Base-by-base conservation (phyloP, 2,888 invertebrate genomes). In the Mesopsocus fuscifrons region DNA sequence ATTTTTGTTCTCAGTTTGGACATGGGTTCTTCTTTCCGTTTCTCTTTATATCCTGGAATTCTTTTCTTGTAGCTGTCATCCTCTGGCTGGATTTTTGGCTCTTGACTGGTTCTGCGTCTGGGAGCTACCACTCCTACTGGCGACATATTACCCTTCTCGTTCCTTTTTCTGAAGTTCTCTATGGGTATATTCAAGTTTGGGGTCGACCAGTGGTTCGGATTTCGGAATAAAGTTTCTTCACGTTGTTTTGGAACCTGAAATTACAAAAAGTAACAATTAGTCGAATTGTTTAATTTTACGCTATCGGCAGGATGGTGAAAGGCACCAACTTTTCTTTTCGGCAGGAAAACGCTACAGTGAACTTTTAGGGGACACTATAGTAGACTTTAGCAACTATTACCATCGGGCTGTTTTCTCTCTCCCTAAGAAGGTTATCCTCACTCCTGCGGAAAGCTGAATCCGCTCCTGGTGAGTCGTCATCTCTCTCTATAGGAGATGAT, bases 101-200 rank as follows among this genome's bases (percentile, higher is more conserved):
- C 33, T 33, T 33, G 31, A 26, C 31, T 16, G 22, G 15, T 38
- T 45, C 44, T 13, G 16, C 43, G 13, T 52, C 51, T 26, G 45
- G 46, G 41, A 3, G 33, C 33, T 52, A 54, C 41, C 52, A 48
- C 5, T 47, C 46, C 41, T 50, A 54, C 15, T 50, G 46, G 32
- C 48, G 48, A 6, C 33, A 33, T 33, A 17, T 33, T 33, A 6
- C 33, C 33, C 17, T 33, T 33, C 9, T 33, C 33, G 23, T 26
- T 15, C 44, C 44, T 6, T 41, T 26, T 26, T 54, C 54, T 2
- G n/a, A 18, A 42, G 17, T 13, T 42, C 16, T 34, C 17, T 8
- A 49, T 11, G 34, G 21, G 40, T 41, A 44, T 21, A n/a, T n/a
- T n/a, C 33, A 33, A 33, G 17, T 33, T 33, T 6, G 33, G 33